phyloP scores from a whole-genome alignment of 2,888 invertebrate species.

The Lasioglossum villosulum region DNA sequence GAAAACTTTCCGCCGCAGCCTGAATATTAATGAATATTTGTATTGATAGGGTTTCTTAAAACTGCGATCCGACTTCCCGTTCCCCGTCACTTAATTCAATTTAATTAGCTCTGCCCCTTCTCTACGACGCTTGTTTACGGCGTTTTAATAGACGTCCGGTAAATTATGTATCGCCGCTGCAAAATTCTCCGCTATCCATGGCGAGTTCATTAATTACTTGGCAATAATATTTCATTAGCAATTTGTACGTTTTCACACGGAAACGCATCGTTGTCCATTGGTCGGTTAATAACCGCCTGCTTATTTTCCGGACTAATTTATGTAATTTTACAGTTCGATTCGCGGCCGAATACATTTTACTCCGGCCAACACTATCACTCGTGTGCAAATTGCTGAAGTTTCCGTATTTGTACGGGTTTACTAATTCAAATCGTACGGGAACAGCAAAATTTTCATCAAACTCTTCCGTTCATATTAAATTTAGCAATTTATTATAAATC shows the following conservation, averaged over 20 bases:
- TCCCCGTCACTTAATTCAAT: slow-evolving; percentile 41
- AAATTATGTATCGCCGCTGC: slow-evolving; percentile 10
- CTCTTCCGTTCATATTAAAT: background rate
- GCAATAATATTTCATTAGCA: background rate
- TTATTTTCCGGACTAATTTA: slow-evolving; percentile 14
- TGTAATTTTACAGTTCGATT: background rate
- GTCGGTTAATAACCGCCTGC: background rate
- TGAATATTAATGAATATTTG: slow-evolving; percentile 69
- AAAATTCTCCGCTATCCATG: background rate
- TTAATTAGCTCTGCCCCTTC: slow-evolving; percentile 14
- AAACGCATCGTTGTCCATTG: background rate
- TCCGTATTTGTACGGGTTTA: background rate
- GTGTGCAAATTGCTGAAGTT: background rate
- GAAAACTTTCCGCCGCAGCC: slow-evolving; percentile 62
- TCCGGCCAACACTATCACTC: background rate
- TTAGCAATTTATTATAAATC: accelerated
- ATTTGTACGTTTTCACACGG: background rate
- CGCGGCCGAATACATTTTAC: background rate
- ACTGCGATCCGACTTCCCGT: slow-evolving; percentile 5
- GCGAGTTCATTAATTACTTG: slow-evolving; percentile 10
- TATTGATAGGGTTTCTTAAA: slow-evolving; percentile 59
- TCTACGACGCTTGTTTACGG: background rate
- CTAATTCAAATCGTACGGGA: background rate
- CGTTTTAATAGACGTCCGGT: background rate
- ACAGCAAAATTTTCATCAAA: background rate